Evolutionary conservation across 2,888 invertebrate genomes (phyloP).

Genomic region (Sminthurinus aureus): DNA sequence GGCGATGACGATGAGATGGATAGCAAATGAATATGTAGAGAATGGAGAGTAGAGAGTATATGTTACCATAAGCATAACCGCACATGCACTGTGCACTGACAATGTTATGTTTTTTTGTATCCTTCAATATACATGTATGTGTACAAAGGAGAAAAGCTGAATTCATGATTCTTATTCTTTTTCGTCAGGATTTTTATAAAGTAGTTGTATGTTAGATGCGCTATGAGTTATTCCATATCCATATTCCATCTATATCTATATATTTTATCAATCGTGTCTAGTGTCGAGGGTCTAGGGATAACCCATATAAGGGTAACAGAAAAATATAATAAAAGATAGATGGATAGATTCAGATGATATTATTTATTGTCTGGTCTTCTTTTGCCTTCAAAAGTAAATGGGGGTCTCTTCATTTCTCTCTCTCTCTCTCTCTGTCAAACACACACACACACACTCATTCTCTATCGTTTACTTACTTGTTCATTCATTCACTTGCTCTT

Average conservation of each 20-base stretch:
- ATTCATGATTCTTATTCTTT: background rate
- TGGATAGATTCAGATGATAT: slow-evolving; percentile 25
- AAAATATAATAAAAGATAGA: slow-evolving; percentile 28
- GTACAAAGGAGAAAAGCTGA: slow-evolving; percentile 1
- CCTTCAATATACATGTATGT: background rate
- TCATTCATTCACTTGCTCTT: background rate
- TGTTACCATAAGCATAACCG: background rate
- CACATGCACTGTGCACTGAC: background rate
- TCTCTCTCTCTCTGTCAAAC: background rate
- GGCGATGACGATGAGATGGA: too few species aligned
- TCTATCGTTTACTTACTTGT: background rate
- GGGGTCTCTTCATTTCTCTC: background rate
- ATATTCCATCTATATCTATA: background rate
- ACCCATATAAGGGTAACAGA: slow-evolving; percentile 23
- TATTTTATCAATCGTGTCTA: slow-evolving; percentile 6
- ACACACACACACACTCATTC: background rate
- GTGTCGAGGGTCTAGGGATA: background rate
- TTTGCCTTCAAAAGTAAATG: slow-evolving; percentile 15
- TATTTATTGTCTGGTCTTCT: slow-evolving; percentile 29
- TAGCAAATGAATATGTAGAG: too few species aligned
- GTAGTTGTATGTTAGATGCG: background rate
- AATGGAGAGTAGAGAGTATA: background rate
- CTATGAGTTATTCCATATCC: background rate
- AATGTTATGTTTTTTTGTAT: background rate
- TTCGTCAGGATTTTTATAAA: background rate